phyloP scores from a whole-genome alignment of 2,888 invertebrate species.

The Aleiodes testaceus region DNA sequence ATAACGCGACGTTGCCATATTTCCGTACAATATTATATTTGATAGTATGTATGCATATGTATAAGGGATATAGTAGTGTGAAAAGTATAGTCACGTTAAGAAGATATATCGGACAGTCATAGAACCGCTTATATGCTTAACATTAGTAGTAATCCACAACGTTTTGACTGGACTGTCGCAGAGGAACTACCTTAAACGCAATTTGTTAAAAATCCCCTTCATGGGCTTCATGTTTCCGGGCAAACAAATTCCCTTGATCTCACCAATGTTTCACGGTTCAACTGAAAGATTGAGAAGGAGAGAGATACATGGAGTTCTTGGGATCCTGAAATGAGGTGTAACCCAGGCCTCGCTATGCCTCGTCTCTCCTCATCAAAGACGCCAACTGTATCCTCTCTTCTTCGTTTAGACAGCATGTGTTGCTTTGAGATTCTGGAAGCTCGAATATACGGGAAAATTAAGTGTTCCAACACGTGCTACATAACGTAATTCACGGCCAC shows the following conservation, averaged over 20 bases:
- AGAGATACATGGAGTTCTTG: conserved; percentile 57
- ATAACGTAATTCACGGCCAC: conserved; percentile 12
- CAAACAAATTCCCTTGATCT: conserved; percentile 9
- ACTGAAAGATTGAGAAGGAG: conserved; percentile 48
- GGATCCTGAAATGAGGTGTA: conserved; percentile 58
- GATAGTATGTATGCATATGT: no score
- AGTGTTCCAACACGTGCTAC: conserved; percentile 48
- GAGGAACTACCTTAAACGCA: no score
- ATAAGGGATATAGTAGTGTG: no score
- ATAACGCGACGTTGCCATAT: no score
- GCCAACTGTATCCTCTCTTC: conserved; percentile 52
- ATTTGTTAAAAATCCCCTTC: not conserved
- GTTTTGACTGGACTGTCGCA: no score
- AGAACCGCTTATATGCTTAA: no score
- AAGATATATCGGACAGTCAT: no score
- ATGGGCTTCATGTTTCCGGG: conserved; percentile 35
- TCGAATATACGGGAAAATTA: conserved; percentile 27
- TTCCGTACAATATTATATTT: no score
- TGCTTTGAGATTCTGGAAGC: not conserved
- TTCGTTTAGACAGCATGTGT: conserved; percentile 6
- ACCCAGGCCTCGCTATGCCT: conserved; percentile 52
- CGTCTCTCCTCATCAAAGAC: conserved; percentile 65
- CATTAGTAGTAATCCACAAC: no score
- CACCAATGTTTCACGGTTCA: conserved; percentile 9
- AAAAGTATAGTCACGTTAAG: no score